phyloP scores from a whole-genome alignment of 1,140 invertebrate genomes.

The Arion vulgaris region DNA sequence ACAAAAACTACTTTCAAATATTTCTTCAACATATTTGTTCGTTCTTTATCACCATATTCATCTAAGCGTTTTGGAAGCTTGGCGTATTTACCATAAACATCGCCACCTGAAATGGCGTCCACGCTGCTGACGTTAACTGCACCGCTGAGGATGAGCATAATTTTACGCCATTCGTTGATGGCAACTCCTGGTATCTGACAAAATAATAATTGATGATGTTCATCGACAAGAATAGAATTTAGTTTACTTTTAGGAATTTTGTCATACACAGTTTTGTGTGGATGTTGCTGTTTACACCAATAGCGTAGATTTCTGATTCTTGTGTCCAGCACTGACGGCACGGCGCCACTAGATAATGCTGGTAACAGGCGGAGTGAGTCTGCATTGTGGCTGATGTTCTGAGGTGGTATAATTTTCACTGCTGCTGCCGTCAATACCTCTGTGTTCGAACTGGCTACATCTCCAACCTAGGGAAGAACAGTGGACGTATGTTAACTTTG shows the following conservation, averaged over 20 bases:
- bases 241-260: constrained; percentile 48
- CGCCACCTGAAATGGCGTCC: constrained; percentile 52
- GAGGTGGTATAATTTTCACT: neutral
- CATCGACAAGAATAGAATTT: constrained; percentile 59
- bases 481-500: too few relatives aligned
- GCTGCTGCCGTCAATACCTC: neutral
- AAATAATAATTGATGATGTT: constrained; percentile 77
- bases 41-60: constrained; percentile 76
- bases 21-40: constrained; percentile 77
- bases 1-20: constrained; percentile 90
- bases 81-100: constrained; percentile 59
- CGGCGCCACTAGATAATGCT: neutral
- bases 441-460: too few relatives aligned
- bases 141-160: constrained; percentile 86
- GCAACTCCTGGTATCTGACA: constrained; percentile 96
- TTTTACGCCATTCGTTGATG: constrained; percentile 95
- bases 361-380: neutral
- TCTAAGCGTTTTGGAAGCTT: constrained; percentile 71
- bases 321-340: neutral
- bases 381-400: neutral
- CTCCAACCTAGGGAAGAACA: too few relatives aligned
- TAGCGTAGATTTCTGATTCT: constrained; percentile 44
- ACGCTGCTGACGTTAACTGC: constrained; percentile 60
- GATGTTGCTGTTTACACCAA: constrained; percentile 51
- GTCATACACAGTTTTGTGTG: constrained; percentile 31